Percentiles rank a stretch among this genome's conserved stretches.
Evolutionary conservation across 2,797 vertebrate species (phyloP).

Genomic region (Zalophus californianus): DNA sequence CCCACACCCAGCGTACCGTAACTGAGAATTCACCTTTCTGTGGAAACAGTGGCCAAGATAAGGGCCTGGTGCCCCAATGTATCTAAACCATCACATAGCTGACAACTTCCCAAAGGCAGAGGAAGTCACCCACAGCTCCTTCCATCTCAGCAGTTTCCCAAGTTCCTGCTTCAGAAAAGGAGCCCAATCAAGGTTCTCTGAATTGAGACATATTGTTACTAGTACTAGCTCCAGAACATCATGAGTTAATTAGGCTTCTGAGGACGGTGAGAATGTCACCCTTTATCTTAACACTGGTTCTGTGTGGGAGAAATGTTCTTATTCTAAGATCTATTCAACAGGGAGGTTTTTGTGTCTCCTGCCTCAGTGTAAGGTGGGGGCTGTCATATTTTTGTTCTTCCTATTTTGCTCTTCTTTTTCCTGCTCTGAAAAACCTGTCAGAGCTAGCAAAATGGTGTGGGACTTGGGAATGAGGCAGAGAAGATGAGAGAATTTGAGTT

Average conservation of each 20-base stretch:
- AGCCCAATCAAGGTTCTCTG: neutral
- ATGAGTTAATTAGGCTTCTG: neutral
- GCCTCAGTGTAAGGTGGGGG: neutral
- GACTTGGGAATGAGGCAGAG: slow-evolving; percentile 28
- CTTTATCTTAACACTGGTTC: slow-evolving; percentile 44
- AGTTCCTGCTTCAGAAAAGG: slow-evolving; percentile 4
- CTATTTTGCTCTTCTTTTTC: slow-evolving; percentile 5
- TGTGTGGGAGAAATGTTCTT: slow-evolving; percentile 53
- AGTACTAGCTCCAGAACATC: neutral
- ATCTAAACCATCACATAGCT: neutral
- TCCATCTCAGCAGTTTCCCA: neutral
- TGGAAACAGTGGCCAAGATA: neutral
- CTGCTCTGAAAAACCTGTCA: slow-evolving; percentile 52
- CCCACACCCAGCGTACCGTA: neutral
- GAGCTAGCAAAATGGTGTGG: slow-evolving; percentile 59
- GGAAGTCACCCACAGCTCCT: neutral
- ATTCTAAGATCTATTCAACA: slow-evolving; percentile 34
- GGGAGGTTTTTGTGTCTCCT: slow-evolving; percentile 56
- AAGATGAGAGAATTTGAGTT: slow-evolving; percentile 52
- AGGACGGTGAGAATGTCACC: slow-evolving; percentile 8
- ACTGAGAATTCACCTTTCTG: slow-evolving; percentile 30
- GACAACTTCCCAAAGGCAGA: neutral
- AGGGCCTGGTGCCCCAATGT: neutral
- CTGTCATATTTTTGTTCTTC: neutral
- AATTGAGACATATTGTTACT: neutral